Percentiles rank a stretch among this genome's conserved stretches.
These are phyloP conservation scores for Pseudoatta argentina DNA, from an alignment of 1,140 invertebrate genomes.

Conservation along the genomic window DNA sequence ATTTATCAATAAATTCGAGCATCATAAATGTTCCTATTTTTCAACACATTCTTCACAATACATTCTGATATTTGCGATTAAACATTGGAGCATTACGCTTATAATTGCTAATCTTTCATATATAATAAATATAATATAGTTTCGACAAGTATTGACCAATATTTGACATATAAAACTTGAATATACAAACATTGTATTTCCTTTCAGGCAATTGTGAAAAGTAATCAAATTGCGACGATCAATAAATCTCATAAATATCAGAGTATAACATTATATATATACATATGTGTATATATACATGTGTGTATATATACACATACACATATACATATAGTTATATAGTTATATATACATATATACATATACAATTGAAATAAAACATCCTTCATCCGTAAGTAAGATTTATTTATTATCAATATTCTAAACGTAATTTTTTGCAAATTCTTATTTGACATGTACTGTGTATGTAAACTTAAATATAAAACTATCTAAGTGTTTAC, in stretches of 20 bases:
- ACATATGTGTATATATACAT: too few relatives aligned
- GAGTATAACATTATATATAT: neutral
- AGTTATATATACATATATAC: too few relatives aligned
- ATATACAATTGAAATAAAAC: constrained; percentile 7
- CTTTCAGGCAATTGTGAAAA: neutral
- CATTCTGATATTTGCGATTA: neutral
- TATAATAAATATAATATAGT: constrained; percentile 38
- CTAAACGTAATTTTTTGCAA: neutral
- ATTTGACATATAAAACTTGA: constrained; percentile 6
- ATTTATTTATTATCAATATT: constrained; percentile 49
- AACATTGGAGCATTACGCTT: constrained; percentile 11
- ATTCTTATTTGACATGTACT: neutral
- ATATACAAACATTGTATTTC: constrained; percentile 25
- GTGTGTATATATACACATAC: too few relatives aligned
- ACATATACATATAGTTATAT: neutral
- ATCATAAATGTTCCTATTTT: constrained; percentile 19
- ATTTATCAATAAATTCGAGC: constrained; percentile 10
- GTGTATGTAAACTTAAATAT: constrained; percentile 28
- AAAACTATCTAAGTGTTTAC: constrained; percentile 16
- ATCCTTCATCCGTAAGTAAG: neutral
- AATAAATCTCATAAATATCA: neutral
- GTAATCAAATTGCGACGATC: neutral
- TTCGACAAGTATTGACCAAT: constrained; percentile 1
- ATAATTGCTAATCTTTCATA: constrained; percentile 10
- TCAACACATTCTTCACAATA: neutral